phyloP scores from a whole-genome alignment of 2,797 vertebrate species.

The Lacerta viridis region DNA sequence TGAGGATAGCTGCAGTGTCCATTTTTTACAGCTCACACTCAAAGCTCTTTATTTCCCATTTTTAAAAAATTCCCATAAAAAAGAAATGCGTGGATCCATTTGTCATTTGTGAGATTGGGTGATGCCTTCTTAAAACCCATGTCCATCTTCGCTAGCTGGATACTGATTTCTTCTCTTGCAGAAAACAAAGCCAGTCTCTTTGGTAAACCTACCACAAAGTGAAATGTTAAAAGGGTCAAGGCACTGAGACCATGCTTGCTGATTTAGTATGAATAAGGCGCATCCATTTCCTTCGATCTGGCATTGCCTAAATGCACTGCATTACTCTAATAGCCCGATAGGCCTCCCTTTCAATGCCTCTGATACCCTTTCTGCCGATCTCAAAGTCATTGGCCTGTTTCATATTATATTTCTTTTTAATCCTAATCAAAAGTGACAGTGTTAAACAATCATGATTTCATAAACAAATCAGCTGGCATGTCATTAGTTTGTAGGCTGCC shows the following conservation, averaged over 20 bases:
- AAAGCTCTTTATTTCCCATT: neutral
- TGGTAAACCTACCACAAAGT: neutral
- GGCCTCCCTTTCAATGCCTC: slow-evolving; percentile 51
- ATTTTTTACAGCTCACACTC: neutral
- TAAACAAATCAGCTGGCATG: slow-evolving; percentile 72
- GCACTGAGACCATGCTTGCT: slow-evolving; percentile 50
- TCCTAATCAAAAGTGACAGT: slow-evolving; percentile 73
- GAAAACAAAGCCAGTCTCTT: slow-evolving; percentile 52
- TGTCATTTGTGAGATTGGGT: neutral
- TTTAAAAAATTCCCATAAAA: neutral
- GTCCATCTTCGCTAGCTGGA: neutral
- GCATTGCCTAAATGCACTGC: slow-evolving; percentile 52
- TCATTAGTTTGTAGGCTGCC: slow-evolving; percentile 64
- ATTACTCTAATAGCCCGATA: slow-evolving; percentile 61
- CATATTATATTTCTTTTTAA: slow-evolving; percentile 65
- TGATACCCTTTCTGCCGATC: slow-evolving; percentile 48
- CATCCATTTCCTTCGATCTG: slow-evolving; percentile 61
- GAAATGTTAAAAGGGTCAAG: slow-evolving; percentile 70
- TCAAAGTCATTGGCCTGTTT: slow-evolving; percentile 55
- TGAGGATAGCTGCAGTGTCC: neutral
- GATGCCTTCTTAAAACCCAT: neutral
- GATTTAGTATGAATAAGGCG: slow-evolving; percentile 61
- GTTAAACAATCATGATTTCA: slow-evolving; percentile 69
- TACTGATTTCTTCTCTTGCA: neutral
- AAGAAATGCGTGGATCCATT: neutral